Conservation (phyloP, 2,113 vertebrate species). For the Sinocyclocheilus rhinocerous region DNA sequence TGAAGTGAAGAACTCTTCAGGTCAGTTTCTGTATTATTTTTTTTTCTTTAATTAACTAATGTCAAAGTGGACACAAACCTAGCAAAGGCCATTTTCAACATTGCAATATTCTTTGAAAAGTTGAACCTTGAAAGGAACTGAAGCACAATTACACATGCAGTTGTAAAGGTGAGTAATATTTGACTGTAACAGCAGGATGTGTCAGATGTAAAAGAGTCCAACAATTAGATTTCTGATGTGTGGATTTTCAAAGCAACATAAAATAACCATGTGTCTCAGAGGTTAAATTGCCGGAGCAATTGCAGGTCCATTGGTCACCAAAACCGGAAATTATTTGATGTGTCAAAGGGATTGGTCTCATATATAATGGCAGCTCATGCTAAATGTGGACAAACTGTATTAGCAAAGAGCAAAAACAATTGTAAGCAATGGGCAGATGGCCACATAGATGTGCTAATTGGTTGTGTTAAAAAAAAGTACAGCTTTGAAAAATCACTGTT, state of each 20-base stretch:
- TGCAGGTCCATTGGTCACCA: not conserved
- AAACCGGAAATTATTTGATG: constrained; percentile 7
- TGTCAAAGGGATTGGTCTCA: not conserved
- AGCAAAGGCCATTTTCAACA: not conserved
- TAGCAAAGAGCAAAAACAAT: not conserved
- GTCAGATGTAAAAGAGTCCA: not conserved
- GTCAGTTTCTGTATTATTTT: not conserved
- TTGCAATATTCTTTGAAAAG: not conserved
- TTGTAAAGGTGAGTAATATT: not conserved
- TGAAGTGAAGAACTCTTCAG: not conserved
- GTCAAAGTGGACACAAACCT: not conserved
- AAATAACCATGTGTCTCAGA: not conserved
- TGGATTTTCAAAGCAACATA: not conserved
- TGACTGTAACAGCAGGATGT: constrained; percentile 25
- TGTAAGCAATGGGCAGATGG: not conserved
- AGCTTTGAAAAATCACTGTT: not conserved
- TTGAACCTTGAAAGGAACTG: not conserved
- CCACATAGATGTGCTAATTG: constrained; percentile 5
- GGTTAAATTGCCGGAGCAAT: constrained; percentile 8
- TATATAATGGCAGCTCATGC: not conserved
- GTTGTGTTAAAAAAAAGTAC: not conserved
- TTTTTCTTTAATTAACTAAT: not conserved
- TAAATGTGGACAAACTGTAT: not conserved
- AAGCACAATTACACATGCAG: not conserved
- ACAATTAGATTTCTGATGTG: constrained; percentile 4